Percentiles rank a stretch among this genome's conserved stretches.
These are phyloP conservation scores for Acanthaster planci DNA, from an alignment of 35 echinoderm and acorn worm species.

Conservation along the genomic window DNA sequence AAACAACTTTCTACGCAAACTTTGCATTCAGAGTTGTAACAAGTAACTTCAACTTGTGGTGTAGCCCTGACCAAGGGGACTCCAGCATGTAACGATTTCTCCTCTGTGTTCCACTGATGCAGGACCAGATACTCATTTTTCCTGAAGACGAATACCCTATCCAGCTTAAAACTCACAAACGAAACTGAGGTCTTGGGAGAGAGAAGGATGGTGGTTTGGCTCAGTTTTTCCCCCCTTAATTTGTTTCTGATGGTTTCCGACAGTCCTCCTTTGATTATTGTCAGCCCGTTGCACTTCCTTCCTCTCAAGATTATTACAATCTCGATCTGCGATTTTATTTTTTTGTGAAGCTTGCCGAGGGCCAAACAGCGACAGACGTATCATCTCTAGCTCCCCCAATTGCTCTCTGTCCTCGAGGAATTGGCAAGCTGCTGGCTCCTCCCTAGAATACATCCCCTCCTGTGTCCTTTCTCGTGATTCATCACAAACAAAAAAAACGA, in stretches of 20 bases:
- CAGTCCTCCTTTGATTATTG: constrained; percentile 3
- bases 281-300: neutral
- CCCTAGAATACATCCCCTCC: neutral
- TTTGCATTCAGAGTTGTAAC: too few relatives aligned
- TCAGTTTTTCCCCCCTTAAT: too few relatives aligned
- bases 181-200: too few relatives aligned
- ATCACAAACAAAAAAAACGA: neutral
- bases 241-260: neutral
- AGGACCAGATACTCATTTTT: too few relatives aligned
- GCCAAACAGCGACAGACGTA: constrained; percentile 10
- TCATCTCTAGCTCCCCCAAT: constrained; percentile 9
- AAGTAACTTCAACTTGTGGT: too few relatives aligned
- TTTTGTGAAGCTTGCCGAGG: neutral
- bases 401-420: neutral
- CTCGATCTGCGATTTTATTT: neutral
- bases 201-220: too few relatives aligned
- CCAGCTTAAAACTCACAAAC: too few relatives aligned
- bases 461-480: neutral
- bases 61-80: too few relatives aligned
- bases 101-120: too few relatives aligned
- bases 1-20: too few relatives aligned
- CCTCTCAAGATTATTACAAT: constrained; percentile 19
- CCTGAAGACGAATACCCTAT: too few relatives aligned
- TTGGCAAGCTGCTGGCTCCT: neutral
- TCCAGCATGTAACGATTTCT: too few relatives aligned